Conservation (phyloP, 2,113 vertebrate genomes). For the Ageneiosus marmoratus region DNA sequence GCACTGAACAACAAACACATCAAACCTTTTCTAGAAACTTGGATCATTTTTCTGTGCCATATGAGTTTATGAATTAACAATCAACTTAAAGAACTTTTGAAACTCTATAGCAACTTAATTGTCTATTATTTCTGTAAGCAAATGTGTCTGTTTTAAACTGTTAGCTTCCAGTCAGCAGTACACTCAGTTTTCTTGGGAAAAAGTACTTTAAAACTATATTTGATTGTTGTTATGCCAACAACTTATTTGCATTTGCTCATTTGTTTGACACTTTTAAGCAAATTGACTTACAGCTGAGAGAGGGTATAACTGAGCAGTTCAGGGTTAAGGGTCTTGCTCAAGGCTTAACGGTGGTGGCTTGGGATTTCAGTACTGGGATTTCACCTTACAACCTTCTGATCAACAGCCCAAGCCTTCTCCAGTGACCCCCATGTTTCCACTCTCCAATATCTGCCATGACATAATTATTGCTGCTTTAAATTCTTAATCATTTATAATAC, state of each 20-base stretch:
- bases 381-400: background rate
- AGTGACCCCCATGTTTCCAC: background rate
- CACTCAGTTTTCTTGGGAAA: background rate
- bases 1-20: too few species aligned
- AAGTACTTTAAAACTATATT: background rate
- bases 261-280: background rate
- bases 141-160: background rate
- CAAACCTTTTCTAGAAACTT: background rate
- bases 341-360: conserved; percentile 1
- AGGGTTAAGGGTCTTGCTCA: background rate
- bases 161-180: background rate
- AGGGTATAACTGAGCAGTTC: conserved; percentile 1
- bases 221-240: conserved; percentile 14
- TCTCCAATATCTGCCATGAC: background rate
- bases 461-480: background rate
- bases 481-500: background rate
- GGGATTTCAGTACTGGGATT: background rate
- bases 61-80: background rate
- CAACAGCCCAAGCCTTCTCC: background rate
- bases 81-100: background rate
- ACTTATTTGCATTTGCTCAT: conserved; percentile 12
- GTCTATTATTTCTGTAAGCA: background rate
- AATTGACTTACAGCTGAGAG: background rate
- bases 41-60: background rate
- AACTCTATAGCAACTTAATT: too few species aligned